A percentile compares a stretch with the other conserved stretches of the same genome.
phyloP scores from a whole-genome alignment of 2,797 vertebrate species.

The Schizopygopsis malacanthus region DNA sequence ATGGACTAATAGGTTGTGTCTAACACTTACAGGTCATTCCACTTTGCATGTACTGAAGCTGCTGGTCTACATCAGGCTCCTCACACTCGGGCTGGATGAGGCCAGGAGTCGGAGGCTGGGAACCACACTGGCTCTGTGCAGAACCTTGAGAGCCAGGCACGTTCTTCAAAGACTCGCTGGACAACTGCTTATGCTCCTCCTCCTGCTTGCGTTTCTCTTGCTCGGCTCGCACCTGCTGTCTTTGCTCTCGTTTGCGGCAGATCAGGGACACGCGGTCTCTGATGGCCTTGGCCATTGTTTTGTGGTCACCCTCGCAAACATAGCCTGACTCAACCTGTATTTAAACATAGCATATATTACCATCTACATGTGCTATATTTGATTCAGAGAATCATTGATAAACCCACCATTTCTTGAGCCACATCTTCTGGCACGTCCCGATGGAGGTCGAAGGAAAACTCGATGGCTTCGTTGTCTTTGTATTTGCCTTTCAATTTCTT shows the following conservation, averaged over 20 bases:
- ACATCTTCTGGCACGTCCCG: constrained; percentile 98
- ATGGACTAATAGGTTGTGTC: neutral
- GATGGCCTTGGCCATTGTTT: constrained; percentile 99
- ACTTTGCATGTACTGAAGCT: constrained; percentile 82
- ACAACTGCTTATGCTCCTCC: constrained; percentile 81
- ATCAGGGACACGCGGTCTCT: constrained; percentile 97
- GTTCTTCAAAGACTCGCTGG: constrained; percentile 74
- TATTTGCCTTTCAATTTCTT: constrained; percentile 99
- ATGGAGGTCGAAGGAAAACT: constrained; percentile 97
- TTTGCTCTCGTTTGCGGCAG: constrained; percentile 92
- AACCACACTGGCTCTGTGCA: constrained; percentile 52
- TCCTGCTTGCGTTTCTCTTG: constrained; percentile 90
- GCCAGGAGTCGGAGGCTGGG: constrained; percentile 60
- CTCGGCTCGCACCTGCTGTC: constrained; percentile 90
- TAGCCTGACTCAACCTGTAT: constrained; percentile 95
- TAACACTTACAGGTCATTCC: constrained; percentile 45
- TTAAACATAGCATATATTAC: neutral
- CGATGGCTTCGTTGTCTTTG: constrained; percentile 99
- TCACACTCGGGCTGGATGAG: constrained; percentile 82
- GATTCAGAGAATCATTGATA: neutral
- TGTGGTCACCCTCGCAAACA: constrained; percentile 97
- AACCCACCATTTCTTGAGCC: constrained; percentile 97
- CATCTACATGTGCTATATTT: neutral
- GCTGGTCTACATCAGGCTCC: constrained; percentile 84
- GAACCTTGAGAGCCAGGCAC: constrained; percentile 56